Evolutionary conservation across 2,797 vertebrate species (phyloP), one percentile per base, ranked within the genome.

Genomic region (Otolemur crassicaudatus): DNA sequence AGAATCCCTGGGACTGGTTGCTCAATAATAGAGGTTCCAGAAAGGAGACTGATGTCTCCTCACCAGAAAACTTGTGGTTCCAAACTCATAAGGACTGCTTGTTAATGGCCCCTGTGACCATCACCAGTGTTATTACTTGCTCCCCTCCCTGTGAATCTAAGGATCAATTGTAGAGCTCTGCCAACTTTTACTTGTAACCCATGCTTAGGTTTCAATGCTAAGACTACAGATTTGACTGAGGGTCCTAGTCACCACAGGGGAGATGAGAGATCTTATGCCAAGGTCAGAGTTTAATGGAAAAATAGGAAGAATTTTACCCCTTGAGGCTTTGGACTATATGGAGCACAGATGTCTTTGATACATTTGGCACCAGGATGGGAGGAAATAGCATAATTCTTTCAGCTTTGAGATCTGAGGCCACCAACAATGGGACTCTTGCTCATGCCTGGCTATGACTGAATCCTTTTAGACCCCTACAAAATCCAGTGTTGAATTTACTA

Each of bases 81-180:
- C 27, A 11, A 6, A 43, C 29, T 23, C 9, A 4, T 19, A n/a
- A 4, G 7, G 17, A 27, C 23, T 75, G 23, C 65, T 61, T 34
- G 1, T 14, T 8, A 0, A 82, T 31, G 29, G 3, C 4, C 12
- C 3, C 27, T 53, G 1, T 31, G 11, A n/a, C 1, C 27, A 40
- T 31, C 27, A 37, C 22, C 23, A n/a, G 16, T 23, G 11, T n/a
- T 34, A 27, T 37, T 17, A 2, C 7, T 7, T 93, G 17, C 6
- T 67, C 2, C 25, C 29, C 37, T 43, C 10, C 1, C 5, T 46
- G 1, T 40, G 29, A 90, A 3, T 56, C 14, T 90, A 31, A 31
- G 63, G 14, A 46, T 76, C 63, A 81, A 12, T 19, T 86, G 7
- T 7, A 76, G 29, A 76, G 3, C 6, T 4, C 25, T 80, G 5